Evolutionary conservation across 1,140 invertebrate species (phyloP).

Genomic region (Oryzaephilus surinamensis): DNA sequence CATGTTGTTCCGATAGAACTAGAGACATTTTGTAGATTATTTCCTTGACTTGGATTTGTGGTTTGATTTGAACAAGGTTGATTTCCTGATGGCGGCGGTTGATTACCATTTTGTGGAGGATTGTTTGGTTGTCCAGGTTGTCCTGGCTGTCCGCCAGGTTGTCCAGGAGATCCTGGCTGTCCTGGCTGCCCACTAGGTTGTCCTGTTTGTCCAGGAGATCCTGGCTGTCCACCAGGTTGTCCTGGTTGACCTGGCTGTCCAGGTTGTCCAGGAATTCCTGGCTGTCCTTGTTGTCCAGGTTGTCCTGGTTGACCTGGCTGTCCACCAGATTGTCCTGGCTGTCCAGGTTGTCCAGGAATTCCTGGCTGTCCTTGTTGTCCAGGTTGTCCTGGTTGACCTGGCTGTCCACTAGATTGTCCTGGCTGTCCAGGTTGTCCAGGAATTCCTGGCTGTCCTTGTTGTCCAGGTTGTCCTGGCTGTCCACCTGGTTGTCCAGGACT

Average conservation of each 20-base stretch:
- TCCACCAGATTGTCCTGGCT: constrained; percentile 1
- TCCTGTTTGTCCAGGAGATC: not conserved
- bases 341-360: constrained; percentile 16
- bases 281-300: constrained; percentile 6
- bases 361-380: constrained; percentile 15
- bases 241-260: constrained; percentile 28
- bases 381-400: not conserved
- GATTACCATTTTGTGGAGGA: constrained; percentile 10
- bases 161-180: constrained; percentile 1
- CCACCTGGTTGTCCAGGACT: constrained; percentile 22
- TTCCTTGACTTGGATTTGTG: not conserved
- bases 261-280: constrained; percentile 17
- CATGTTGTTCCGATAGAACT: constrained; percentile 13
- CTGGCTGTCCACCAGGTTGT: constrained; percentile 17
- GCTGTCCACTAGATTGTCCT: too few relatives aligned
- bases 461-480: constrained; percentile 12
- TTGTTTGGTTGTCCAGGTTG: constrained; percentile 16
- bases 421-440: not conserved
- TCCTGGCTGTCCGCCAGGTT: not conserved
- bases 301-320: constrained; percentile 13
- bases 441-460: too few relatives aligned
- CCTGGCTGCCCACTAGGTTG: not conserved
- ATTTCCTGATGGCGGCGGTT: not conserved
- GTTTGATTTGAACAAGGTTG: not conserved
- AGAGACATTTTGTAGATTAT: constrained; percentile 2